Conservation (phyloP, 2,888 invertebrate genomes). For the Patella depressa region DNA sequence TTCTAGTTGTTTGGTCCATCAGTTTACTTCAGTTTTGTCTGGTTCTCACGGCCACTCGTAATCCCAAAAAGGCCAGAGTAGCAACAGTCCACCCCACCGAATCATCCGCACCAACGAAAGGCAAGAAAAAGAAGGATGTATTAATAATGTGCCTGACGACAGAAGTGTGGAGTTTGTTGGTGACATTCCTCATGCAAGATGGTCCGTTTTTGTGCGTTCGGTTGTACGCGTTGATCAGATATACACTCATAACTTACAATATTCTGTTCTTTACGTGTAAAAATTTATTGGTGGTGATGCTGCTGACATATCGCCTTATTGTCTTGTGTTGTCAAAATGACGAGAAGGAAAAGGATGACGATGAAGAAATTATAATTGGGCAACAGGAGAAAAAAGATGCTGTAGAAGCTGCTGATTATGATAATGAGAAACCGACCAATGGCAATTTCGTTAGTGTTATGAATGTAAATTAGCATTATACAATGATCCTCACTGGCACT, state of each 20-base stretch:
- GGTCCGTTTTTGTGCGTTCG: constrained; percentile 71
- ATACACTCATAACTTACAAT: constrained; percentile 62
- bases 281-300: constrained; percentile 53
- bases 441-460: not conserved
- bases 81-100: not conserved
- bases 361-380: not conserved
- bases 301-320: constrained; percentile 57
- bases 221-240: constrained; percentile 54
- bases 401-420: constrained; percentile 4
- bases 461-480: not conserved
- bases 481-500: no score
- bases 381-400: constrained; percentile 12
- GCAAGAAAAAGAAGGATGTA: constrained; percentile 18
- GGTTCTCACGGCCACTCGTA: constrained; percentile 65
- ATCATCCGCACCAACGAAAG: not conserved
- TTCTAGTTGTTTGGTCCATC: constrained; percentile 66
- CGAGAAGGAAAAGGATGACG: constrained; percentile 20
- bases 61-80: constrained; percentile 23
- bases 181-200: constrained; percentile 72
- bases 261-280: constrained; percentile 67
- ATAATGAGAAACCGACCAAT: not conserved
- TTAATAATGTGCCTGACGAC: constrained; percentile 32
- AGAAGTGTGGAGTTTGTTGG: constrained; percentile 72
- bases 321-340: constrained; percentile 33
- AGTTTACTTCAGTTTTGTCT: constrained; percentile 68